Evolutionary conservation across 1,140 invertebrate genomes (phyloP), one percentile per base, ranked within the genome.

Genomic region (Drosophila simulans): DNA sequence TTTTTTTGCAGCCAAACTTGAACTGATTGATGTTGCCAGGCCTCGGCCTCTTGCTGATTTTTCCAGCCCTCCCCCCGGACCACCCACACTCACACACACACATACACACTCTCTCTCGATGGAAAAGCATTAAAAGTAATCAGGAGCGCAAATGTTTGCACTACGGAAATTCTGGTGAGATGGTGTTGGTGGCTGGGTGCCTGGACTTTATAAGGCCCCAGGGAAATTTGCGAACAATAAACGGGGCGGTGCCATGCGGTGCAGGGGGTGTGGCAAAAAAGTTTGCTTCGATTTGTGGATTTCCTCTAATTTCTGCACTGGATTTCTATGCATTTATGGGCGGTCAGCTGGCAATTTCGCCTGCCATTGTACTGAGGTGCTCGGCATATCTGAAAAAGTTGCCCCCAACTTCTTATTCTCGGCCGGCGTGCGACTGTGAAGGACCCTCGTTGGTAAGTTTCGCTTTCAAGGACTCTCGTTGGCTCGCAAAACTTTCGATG

Each of bases 201-300:
- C 39, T n/a, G 31, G 62, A 54, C 43, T 49, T 52, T 51, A 81
- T 56, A 78, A 76, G 78, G 66, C 85, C 85, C 85, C 54, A 76
- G 85, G 85, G 85, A 90, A 90, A 90, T 90, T 90, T 81, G 71
- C 85, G 65, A 90, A 89, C 85, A 89, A 78, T 89, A 84, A 84
- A 89, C 79, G 37, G 49, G 52, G 55, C 66, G 7, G 17, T 31
- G 31, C 27, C 2, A 31, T 35, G 52, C 55, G 69, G 43, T 35
- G 54, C 22, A 39, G 54, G 42, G 49, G 52, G 25, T 27, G 25
- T 27, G 25, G 25, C 25, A 5, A 49, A 25, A 56, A 80, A 75
- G 48, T 76, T 80, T 55, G 40, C 54, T 76, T 80, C 64, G 59
- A 71, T 80, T 80, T 80, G 59, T 58, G 65, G 63, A 80, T 80